Conservation (phyloP, 2,797 vertebrate genomes). For the Typhlichthys subterraneus region DNA sequence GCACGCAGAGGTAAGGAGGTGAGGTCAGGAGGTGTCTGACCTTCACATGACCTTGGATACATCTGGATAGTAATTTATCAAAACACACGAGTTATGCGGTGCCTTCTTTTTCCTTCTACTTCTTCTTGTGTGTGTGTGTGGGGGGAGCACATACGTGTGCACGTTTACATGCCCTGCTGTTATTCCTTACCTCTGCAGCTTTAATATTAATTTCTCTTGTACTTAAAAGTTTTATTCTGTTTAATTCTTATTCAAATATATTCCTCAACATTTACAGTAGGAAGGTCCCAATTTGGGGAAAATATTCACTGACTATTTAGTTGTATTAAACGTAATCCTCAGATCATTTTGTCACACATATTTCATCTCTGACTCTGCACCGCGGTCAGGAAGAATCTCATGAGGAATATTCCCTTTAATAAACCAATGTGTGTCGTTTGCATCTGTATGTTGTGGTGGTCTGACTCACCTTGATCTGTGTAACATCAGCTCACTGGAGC, state of each 20-base stretch:
- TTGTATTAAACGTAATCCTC: too few relatives aligned
- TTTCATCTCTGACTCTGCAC: not conserved
- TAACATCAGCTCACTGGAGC: not conserved
- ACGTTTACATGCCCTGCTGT: not conserved
- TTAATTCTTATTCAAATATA: too few relatives aligned
- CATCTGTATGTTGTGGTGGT: not conserved
- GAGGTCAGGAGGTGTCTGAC: constrained; percentile 78
- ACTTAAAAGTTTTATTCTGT: too few relatives aligned
- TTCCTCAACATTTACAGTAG: too few relatives aligned
- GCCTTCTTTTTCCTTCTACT: not conserved
- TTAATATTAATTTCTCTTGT: not conserved
- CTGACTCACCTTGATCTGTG: constrained; percentile 2
- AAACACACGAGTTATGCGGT: not conserved
- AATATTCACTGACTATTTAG: too few relatives aligned
- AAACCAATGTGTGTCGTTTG: not conserved
- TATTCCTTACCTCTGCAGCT: not conserved
- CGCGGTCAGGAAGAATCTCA: not conserved
- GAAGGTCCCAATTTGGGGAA: too few relatives aligned
- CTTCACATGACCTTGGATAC: not conserved
- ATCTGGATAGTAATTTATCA: not conserved
- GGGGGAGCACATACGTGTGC: not conserved
- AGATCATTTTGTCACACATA: too few relatives aligned
- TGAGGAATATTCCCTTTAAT: not conserved
- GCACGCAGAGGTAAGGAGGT: constrained; percentile 84
- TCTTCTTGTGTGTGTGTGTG: not conserved